Conservation (phyloP, 2,797 vertebrate genomes). For the Eulemur mongoz region DNA sequence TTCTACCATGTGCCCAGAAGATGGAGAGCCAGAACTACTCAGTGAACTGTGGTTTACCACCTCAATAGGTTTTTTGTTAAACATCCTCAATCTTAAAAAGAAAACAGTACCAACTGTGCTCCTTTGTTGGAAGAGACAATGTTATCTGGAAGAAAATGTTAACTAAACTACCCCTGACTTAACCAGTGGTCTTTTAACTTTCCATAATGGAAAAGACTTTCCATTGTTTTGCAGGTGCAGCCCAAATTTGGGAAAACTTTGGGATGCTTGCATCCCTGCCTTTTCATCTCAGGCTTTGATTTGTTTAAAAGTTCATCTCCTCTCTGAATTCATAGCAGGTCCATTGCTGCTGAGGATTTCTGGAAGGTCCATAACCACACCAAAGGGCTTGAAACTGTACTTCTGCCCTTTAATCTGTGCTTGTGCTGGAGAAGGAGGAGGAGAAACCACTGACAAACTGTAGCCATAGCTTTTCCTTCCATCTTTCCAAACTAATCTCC, state of each 20-base stretch:
- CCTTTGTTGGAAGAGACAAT: neutral
- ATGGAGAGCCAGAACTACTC: neutral
- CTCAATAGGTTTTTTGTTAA: neutral
- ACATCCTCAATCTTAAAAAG: constrained; percentile 9
- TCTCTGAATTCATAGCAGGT: neutral
- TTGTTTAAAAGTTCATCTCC: neutral
- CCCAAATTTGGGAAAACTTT: neutral
- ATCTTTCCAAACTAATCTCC: neutral
- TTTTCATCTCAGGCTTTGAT: neutral
- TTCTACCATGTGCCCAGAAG: neutral
- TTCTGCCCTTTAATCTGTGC: neutral
- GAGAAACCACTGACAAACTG: neutral
- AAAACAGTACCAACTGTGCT: neutral
- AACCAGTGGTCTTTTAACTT: neutral
- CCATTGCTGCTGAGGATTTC: neutral
- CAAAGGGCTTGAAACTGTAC: neutral
- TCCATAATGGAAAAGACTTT: neutral
- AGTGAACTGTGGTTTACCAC: neutral
- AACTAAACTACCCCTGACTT: neutral
- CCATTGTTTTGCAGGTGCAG: neutral
- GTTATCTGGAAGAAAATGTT: neutral
- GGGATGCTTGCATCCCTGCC: neutral
- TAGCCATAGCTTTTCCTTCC: neutral
- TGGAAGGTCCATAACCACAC: neutral
- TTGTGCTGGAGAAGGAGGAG: neutral